A percentile compares a stretch with the other conserved stretches of the same genome.
These are phyloP conservation scores for Polymixis lichenea DNA, from an alignment of 2,888 invertebrate genomes.

Conservation along the genomic window DNA sequence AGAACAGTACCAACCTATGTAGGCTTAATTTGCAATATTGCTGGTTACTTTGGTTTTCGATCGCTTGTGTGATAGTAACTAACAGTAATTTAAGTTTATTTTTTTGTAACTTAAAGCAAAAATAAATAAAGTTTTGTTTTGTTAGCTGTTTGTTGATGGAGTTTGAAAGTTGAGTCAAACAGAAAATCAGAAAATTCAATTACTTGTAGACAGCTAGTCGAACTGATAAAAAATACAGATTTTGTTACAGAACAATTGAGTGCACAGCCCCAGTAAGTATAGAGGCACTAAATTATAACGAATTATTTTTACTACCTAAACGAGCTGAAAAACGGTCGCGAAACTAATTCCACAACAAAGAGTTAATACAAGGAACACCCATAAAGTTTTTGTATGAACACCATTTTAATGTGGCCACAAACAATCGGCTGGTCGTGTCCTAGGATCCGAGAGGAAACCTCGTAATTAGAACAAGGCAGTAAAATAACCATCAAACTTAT, in stretches of 20 bases:
- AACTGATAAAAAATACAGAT: background rate
- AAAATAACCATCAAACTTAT: conserved; percentile 89
- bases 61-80: conserved; percentile 6
- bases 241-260: background rate
- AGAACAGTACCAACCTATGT: background rate
- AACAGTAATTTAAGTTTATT: background rate
- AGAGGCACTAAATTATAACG: conserved; percentile 27
- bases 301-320: conserved; percentile 60
- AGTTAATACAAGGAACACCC: conserved; percentile 77
- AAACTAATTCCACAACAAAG: conserved; percentile 83
- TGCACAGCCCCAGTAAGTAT: background rate
- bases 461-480: conserved; percentile 87
- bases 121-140: background rate
- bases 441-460: conserved; percentile 85
- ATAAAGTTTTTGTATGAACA: conserved; percentile 83
- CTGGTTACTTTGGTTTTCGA: conserved; percentile 5
- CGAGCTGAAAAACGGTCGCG: conserved; percentile 69
- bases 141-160: background rate
- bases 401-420: conserved; percentile 80
- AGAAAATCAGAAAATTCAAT: background rate
- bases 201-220: background rate
- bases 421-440: conserved; percentile 82
- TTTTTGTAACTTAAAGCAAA: background rate
- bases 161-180: background rate
- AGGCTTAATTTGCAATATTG: conserved; percentile 15